These are phyloP conservation scores for Uloborus diversus DNA, from an alignment of 1,140 invertebrate genomes.

Conservation along the genomic window DNA sequence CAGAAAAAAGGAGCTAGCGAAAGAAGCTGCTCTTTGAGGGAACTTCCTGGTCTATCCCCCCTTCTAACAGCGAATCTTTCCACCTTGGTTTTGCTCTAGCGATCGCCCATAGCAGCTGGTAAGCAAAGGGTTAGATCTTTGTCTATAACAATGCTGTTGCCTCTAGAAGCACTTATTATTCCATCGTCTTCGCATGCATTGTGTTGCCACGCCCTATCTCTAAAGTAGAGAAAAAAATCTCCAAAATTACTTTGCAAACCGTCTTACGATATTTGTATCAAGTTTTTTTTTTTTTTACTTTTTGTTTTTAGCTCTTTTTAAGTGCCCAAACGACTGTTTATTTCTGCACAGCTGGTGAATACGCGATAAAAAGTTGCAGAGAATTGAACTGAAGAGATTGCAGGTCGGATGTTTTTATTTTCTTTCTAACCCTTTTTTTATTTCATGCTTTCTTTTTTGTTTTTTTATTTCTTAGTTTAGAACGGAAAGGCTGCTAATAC, in stretches of 20 bases:
- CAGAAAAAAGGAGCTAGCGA: conserved; percentile 14
- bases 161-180: conserved; percentile 32
- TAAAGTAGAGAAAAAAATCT: conserved; percentile 10
- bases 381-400: not conserved
- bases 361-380: conserved; percentile 22
- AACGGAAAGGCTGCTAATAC: conserved; percentile 7
- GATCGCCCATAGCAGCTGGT: conserved; percentile 48
- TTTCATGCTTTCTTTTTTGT: not conserved
- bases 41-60: conserved; percentile 30
- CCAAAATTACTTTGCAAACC: conserved; percentile 50
- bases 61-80: not conserved
- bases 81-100: conserved; percentile 14
- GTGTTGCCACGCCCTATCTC: conserved; percentile 27
- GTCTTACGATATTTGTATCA: conserved; percentile 47
- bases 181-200: conserved; percentile 23
- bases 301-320: conserved; percentile 12
- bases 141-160: conserved; percentile 31
- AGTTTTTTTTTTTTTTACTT: conserved; percentile 19
- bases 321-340: conserved; percentile 35
- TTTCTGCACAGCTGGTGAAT: conserved; percentile 45
- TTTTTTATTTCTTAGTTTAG: conserved; percentile 29
- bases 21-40: conserved; percentile 20
- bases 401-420: conserved; percentile 22
- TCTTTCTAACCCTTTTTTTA: not conserved
- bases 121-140: conserved; percentile 52